Conservation (phyloP, 1,140 invertebrate genomes). For the Polypedilum vanderplanki region DNA sequence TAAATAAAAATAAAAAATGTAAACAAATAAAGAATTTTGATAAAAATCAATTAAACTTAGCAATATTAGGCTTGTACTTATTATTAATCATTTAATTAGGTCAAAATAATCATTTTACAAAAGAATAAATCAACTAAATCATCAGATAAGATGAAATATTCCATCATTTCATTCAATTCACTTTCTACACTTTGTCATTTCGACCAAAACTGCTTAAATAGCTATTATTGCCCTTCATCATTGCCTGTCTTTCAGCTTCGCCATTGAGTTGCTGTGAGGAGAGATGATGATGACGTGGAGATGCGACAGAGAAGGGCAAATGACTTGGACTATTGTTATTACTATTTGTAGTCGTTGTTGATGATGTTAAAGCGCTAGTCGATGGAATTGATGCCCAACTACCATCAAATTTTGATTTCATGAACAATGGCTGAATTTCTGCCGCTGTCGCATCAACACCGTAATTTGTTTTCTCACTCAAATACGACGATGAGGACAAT, state of each 20-base stretch:
- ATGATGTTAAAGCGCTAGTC: slow-evolving; percentile 37
- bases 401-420: slow-evolving; percentile 42
- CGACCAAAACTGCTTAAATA: slow-evolving; percentile 32
- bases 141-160: too few species aligned
- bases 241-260: background rate
- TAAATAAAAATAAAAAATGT: too few species aligned
- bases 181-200: slow-evolving; percentile 32
- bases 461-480: background rate
- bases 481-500: background rate
- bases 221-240: slow-evolving; percentile 22
- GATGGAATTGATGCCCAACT: slow-evolving; percentile 41
- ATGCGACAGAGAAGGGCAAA: slow-evolving; percentile 33
- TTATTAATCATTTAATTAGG: too few species aligned
- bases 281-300: slow-evolving; percentile 28
- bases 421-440: slow-evolving; percentile 38
- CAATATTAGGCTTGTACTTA: too few species aligned
- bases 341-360: slow-evolving; percentile 34
- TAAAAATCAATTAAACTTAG: too few species aligned
- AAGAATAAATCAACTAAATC: too few species aligned
- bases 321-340: slow-evolving; percentile 30
- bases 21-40: too few species aligned
- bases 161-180: too few species aligned
- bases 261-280: slow-evolving; percentile 28
- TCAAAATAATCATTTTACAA: too few species aligned
- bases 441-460: slow-evolving; percentile 41